phyloP scores from a whole-genome alignment of 2,888 invertebrate species.

The Salpingus planirostris region DNA sequence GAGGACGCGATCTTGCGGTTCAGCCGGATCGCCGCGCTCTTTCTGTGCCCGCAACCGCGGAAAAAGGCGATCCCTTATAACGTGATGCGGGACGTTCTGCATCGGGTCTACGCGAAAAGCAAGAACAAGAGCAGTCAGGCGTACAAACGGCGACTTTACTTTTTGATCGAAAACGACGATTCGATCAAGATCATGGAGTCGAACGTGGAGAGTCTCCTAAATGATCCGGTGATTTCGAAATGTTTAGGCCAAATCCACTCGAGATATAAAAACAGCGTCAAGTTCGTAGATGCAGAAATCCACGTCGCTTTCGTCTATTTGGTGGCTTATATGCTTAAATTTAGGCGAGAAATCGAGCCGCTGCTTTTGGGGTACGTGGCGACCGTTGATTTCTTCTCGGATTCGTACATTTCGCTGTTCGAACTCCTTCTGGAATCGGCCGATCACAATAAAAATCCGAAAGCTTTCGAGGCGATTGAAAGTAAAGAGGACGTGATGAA shows the following conservation, averaged over 20 bases:
- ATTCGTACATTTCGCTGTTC: slow-evolving; percentile 7
- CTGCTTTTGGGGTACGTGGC: slow-evolving; percentile 19
- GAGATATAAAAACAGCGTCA: slow-evolving; percentile 4
- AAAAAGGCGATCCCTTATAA: slow-evolving; percentile 41
- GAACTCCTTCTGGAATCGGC: slow-evolving; percentile 9
- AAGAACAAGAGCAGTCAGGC: slow-evolving; percentile 61
- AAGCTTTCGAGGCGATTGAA: no score
- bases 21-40: slow-evolving; percentile 54
- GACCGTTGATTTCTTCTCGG: slow-evolving; percentile 23
- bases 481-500: slow-evolving; percentile 45
- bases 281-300: slow-evolving; percentile 13
- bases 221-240: slow-evolving; percentile 18
- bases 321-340: slow-evolving; percentile 20
- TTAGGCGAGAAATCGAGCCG: slow-evolving; percentile 20
- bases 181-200: slow-evolving; percentile 8
- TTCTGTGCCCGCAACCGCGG: slow-evolving; percentile 43
- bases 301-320: slow-evolving; percentile 22
- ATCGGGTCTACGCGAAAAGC: slow-evolving; percentile 42
- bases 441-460: no score
- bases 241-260: slow-evolving; percentile 16
- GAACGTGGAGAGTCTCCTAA: slow-evolving; percentile 16
- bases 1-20: slow-evolving; percentile 64
- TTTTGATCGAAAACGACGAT: slow-evolving; percentile 35
- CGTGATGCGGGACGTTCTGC: slow-evolving; percentile 49
- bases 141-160: slow-evolving; percentile 55